Evolutionary conservation across 2,113 vertebrate genomes (phyloP).

Genomic region (Eulacestoma nigropectus): DNA sequence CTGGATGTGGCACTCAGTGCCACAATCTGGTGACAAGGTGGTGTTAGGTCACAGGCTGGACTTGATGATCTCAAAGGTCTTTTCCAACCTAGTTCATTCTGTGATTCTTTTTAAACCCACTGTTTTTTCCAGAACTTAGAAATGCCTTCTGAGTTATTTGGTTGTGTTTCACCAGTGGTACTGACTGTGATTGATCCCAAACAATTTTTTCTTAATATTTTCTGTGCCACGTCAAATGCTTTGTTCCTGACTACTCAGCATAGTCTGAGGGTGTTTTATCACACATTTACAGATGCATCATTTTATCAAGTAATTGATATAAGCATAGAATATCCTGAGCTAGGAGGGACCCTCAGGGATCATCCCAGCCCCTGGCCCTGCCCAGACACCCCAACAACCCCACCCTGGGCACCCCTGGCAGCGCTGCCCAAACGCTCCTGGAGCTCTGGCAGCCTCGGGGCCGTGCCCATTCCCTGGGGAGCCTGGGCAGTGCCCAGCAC

Average conservation of each 20-base stretch:
- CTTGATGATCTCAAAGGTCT: neutral
- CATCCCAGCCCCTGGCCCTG: fast-evolving
- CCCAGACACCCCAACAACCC: neutral
- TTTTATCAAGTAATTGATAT: neutral
- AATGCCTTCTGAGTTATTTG: neutral
- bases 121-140: neutral
- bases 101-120: neutral
- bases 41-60: too few relatives aligned
- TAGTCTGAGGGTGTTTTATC: neutral
- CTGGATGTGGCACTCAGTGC: neutral
- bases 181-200: neutral
- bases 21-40: too few relatives aligned
- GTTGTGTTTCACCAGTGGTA: neutral
- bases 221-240: fast-evolving
- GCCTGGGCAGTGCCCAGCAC: neutral
- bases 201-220: neutral
- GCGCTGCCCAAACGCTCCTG: fast-evolving
- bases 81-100: neutral
- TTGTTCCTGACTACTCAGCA: neutral
- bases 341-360: too few relatives aligned
- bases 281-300: neutral
- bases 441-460: neutral
- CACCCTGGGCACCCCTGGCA: neutral
- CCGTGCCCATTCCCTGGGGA: neutral
- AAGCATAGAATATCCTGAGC: neutral